phyloP scores from a whole-genome alignment of 2,888 invertebrate species.

The Hoplodrina ambigua region DNA sequence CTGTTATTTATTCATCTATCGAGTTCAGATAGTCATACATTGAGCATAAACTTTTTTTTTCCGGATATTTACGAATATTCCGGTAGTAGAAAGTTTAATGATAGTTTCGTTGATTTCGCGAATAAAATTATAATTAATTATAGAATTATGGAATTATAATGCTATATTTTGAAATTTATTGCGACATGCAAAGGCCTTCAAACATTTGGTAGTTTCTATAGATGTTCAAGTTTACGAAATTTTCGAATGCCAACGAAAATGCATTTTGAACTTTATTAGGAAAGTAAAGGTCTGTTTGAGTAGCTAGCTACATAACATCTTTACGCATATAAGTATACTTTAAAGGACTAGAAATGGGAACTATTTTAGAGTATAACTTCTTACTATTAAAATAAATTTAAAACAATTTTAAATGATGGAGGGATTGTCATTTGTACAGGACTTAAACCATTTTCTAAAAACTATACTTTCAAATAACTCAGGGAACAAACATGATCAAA shows the following conservation, averaged over 20 bases:
- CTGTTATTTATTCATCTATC: constrained; percentile 5
- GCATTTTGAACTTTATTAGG: background rate
- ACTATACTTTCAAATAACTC: background rate
- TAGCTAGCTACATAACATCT: background rate
- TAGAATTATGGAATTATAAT: background rate
- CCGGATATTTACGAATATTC: constrained; percentile 11
- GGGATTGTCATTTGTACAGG: background rate
- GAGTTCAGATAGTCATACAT: background rate
- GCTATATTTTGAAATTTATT: background rate
- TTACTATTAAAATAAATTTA: background rate
- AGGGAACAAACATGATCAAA: background rate
- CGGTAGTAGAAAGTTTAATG: constrained; percentile 46
- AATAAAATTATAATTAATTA: constrained; percentile 28
- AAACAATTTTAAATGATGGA: background rate
- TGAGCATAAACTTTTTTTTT: background rate
- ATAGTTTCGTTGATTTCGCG: constrained; percentile 34
- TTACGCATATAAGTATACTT: background rate
- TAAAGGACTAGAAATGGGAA: background rate
- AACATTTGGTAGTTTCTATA: background rate
- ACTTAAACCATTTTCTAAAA: background rate
- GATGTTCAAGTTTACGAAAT: constrained; percentile 17
- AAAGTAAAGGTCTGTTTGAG: constrained; percentile 2
- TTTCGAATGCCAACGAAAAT: constrained; percentile 21
- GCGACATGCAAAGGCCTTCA: background rate
- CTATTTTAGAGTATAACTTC: background rate